Base-by-base conservation (phyloP, 2,797 vertebrate species). In the Anableps anableps region DNA sequence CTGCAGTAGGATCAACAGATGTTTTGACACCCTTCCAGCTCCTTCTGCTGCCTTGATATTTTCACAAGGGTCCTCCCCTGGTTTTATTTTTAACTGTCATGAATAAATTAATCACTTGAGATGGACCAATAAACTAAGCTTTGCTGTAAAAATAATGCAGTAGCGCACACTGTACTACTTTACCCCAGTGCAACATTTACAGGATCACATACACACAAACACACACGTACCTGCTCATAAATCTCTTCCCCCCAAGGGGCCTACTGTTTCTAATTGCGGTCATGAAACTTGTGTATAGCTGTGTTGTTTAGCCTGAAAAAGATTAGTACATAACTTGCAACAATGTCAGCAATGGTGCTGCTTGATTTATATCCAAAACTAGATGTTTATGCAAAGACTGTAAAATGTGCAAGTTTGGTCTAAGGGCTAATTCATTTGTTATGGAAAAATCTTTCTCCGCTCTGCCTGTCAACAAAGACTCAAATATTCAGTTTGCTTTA, bases 61-160 rank as follows among this genome's bases (percentile, higher is more conserved):
- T 79, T 88, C 85, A 88, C 81, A 80, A 75, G 83, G 85, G 72
- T 87, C 85, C 76, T 86, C 82, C 81, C 72, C 80, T 83, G 84
- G 83, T 88, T 86, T 90, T 92, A 91, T 89, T 89, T 89, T 91
- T 89, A 93, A 88, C 90, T 76, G 76, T 76, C 83, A 88, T 86
- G 79, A 88, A 89, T 86, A 90, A 83, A 92, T 92, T 89, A 88
- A 92, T 91, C 89, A 88, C 88, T 89, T 86, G 76, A 85, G 79
- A 89, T 88, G 78, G 75, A 88, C 86, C 85, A 88, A 89, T 85
- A 92, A 88, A 90, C 83, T 64, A 83, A 77, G 75, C 76, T 84
- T 75, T 78, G 84, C 72, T 80, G 80, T 81, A 73, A 84, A 88
- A 91, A 87, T 77, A 91, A 88, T 80, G 78, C 58, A 88, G 77